Evolutionary conservation across 2,797 vertebrate species (phyloP), one percentile per base, ranked within the genome.

Genomic region (Sylvilagus floridanus): DNA sequence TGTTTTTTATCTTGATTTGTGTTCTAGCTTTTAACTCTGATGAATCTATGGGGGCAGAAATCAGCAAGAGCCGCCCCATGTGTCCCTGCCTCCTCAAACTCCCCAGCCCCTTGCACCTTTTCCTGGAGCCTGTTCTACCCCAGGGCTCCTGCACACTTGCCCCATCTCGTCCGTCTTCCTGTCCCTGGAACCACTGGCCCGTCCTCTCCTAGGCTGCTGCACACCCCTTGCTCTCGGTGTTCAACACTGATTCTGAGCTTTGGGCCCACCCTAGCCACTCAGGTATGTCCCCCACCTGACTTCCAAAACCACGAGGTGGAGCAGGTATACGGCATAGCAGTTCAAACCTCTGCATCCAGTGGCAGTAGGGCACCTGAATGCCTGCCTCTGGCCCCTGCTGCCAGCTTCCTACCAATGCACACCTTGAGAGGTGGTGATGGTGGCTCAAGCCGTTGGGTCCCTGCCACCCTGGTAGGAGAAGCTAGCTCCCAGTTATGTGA

Each of bases 161-260:
- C 69, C 77, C 52, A 7, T 32, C 5, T 12, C 11, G 11, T 76
- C 37, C 21, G 4, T 8, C 47, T 14, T 52, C 30, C 10, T 2
- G 2, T 13, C 57, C 21, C 4, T 0, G 32, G 26, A 35, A 19
- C n/a, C 22, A 13, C 0, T 1, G 8, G 12, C 42, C 30, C 32
- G 4, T 47, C 30, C 24, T 73, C 57, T 50, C 62, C 72, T 75
- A 37, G 12, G 9, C 28, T 4, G 71, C 47, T 16, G 5, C 3
- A 69, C 16, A 21, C 32, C 63, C 28, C 13, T 50, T 9, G 1
- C 14, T 65, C 19, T 72, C 28, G 3, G 16, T 0, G 5, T 42
- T 42, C 42, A 42, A 42, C 42, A 42, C 42, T 42, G 8, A 42
- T 30, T 81, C 77, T 1, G 4, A 7, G 7, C 13, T 2, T 22